Conservation (phyloP, 2,888 invertebrate species). For the Orthosia cruda region DNA sequence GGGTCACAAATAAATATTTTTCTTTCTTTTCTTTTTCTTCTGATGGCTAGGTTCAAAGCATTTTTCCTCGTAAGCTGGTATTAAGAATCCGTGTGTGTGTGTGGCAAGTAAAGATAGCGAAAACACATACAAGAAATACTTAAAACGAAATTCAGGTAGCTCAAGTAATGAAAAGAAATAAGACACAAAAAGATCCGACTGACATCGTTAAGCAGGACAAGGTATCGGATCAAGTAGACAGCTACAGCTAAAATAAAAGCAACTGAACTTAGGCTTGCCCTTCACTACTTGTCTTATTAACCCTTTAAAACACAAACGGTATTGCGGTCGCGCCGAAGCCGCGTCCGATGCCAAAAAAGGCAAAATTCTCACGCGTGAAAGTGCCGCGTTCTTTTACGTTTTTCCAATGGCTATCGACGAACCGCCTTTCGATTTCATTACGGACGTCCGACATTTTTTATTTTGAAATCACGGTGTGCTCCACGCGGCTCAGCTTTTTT, state of each 20-base stretch:
- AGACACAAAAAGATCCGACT: neutral
- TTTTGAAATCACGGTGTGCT: constrained; percentile 91
- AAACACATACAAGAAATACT: neutral
- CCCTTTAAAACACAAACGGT: constrained; percentile 73
- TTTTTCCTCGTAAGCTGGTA: neutral
- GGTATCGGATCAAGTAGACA: constrained; percentile 4
- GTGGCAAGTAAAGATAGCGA: neutral
- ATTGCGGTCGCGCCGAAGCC: constrained; percentile 72
- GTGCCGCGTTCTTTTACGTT: constrained; percentile 90
- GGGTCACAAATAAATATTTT: too few relatives aligned
- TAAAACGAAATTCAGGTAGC: neutral
- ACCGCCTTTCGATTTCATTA: constrained; percentile 92
- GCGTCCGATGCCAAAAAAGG: constrained; percentile 84
- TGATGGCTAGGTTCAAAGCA: neutral
- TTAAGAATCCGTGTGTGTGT: neutral
- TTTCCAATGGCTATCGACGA: constrained; percentile 91
- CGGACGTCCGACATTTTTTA: constrained; percentile 90
- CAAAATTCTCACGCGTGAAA: constrained; percentile 91
- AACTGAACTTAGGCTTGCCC: constrained; percentile 17
- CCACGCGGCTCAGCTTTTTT: constrained; percentile 86
- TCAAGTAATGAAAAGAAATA: neutral
- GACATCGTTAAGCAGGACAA: constrained; percentile 5
- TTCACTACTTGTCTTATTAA: constrained; percentile 74
- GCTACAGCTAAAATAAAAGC: constrained; percentile 31
- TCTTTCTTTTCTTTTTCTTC: too few relatives aligned